phyloP scores from a whole-genome alignment of 2,797 vertebrate genomes.

The Corythornis leucogaster region DNA sequence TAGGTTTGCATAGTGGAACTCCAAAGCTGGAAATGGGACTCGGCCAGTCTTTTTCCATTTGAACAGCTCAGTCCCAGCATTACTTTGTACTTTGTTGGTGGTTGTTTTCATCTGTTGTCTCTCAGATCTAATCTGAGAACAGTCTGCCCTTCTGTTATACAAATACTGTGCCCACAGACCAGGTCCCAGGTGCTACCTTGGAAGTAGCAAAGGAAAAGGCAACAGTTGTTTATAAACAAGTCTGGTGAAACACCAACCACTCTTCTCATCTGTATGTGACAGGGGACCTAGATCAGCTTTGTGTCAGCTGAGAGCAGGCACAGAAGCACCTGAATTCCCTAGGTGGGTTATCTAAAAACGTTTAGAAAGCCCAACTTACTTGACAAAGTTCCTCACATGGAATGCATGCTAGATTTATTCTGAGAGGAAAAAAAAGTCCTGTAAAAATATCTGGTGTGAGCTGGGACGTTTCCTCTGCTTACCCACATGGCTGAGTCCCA shows the following conservation, averaged over 20 bases:
- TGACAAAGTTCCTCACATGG: not conserved
- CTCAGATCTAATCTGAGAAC: not conserved
- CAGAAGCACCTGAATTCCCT: not conserved
- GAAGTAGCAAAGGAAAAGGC: not conserved
- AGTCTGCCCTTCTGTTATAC: not conserved
- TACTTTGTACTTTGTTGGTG: not conserved
- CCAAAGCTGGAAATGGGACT: not conserved
- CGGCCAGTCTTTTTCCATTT: not conserved
- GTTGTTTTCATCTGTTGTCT: not conserved
- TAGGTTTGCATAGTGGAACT: not conserved
- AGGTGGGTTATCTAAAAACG: not conserved
- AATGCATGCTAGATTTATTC: not conserved
- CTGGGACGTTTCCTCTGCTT: not conserved
- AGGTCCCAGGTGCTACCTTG: not conserved
- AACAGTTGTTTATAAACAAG: not conserved
- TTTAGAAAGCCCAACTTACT: not conserved
- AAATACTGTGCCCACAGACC: not conserved
- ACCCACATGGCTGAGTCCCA: not conserved
- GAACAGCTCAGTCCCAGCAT: not conserved
- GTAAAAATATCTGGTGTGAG: not conserved
- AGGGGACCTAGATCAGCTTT: not conserved
- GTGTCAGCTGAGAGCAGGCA: not conserved
- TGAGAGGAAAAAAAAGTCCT: not conserved
- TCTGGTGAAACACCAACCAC: not conserved
- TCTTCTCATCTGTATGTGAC: not conserved